phyloP scores from a whole-genome alignment of 2,888 invertebrate species.

The Trichacis sp. region DNA sequence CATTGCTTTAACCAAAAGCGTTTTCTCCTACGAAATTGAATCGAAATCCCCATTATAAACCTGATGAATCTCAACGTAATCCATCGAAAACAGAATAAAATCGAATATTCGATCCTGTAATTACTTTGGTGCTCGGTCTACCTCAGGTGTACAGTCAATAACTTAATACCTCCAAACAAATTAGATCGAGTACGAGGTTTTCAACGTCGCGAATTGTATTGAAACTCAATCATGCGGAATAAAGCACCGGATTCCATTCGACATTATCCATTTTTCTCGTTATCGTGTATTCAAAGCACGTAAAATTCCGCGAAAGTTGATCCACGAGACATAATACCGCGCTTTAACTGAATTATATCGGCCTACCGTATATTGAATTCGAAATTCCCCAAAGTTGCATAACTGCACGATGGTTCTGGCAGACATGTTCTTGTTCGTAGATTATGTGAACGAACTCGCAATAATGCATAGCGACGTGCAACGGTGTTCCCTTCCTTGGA shows the following conservation, averaged over 20 bases:
- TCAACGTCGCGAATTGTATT: not conserved
- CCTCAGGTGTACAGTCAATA: too few relatives aligned
- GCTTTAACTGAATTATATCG: slow-evolving; percentile 31
- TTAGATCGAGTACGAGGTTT: not conserved
- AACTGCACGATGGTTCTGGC: slow-evolving; percentile 29
- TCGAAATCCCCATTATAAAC: too few relatives aligned
- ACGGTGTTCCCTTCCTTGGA: slow-evolving; percentile 9
- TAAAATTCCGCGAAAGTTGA: not conserved
- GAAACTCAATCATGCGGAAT: not conserved
- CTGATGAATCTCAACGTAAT: too few relatives aligned
- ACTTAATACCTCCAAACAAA: not conserved
- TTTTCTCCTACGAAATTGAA: too few relatives aligned
- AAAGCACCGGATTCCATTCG: not conserved
- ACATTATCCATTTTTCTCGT: not conserved
- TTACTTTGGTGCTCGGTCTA: too few relatives aligned
- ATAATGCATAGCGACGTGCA: slow-evolving; percentile 27
- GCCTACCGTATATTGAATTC: slow-evolving; percentile 31
- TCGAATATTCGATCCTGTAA: too few relatives aligned
- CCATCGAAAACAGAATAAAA: too few relatives aligned
- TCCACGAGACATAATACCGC: slow-evolving; percentile 7
- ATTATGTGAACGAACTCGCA: slow-evolving; percentile 38
- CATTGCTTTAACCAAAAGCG: too few relatives aligned
- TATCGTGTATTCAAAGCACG: not conserved
- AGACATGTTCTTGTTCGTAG: slow-evolving; percentile 35
- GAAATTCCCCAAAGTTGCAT: slow-evolving; percentile 34